Percentiles rank a stretch among this genome's conserved stretches.
Conservation (phyloP, 2,888 invertebrate genomes). For the Graphium colonna region DNA sequence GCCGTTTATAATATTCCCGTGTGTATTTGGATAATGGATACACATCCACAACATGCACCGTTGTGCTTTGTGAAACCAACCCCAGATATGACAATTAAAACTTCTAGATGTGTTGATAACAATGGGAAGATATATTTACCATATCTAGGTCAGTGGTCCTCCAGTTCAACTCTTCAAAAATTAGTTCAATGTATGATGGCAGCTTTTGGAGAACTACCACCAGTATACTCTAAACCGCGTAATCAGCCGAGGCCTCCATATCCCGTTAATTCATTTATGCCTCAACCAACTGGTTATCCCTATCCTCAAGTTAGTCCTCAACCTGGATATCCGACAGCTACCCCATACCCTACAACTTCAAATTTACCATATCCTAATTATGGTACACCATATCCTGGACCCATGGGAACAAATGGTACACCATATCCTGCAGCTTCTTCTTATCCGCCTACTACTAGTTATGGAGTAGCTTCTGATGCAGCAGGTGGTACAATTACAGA, state of each 20-base stretch:
- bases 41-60: conserved; percentile 97
- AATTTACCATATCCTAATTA: conserved; percentile 76
- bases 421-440: conserved; percentile 42
- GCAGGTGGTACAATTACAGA: conserved; percentile 93
- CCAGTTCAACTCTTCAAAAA: conserved; percentile 90
- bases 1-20: conserved; percentile 97
- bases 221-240: conserved; percentile 90
- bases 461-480: conserved; percentile 52
- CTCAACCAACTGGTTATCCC: conserved; percentile 68
- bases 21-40: conserved; percentile 97
- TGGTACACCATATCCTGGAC: conserved; percentile 61
- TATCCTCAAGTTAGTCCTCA: conserved; percentile 52
- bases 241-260: conserved; percentile 81
- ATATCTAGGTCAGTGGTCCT: conserved; percentile 96
- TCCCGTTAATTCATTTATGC: conserved; percentile 71
- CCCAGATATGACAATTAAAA: conserved; percentile 95
- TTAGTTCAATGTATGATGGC: conserved; percentile 94
- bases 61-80: conserved; percentile 97
- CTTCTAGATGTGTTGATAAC: conserved; percentile 95
- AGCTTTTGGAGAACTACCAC: conserved; percentile 97
- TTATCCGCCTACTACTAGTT: conserved; percentile 49
- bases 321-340: conserved; percentile 56
- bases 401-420: conserved; percentile 52
- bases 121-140: conserved; percentile 98
- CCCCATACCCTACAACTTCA: conserved; percentile 66